Evolutionary conservation across 2,888 invertebrate genomes (phyloP), one percentile per base, ranked within the genome.

Genomic region (Drosophila birchii): DNA sequence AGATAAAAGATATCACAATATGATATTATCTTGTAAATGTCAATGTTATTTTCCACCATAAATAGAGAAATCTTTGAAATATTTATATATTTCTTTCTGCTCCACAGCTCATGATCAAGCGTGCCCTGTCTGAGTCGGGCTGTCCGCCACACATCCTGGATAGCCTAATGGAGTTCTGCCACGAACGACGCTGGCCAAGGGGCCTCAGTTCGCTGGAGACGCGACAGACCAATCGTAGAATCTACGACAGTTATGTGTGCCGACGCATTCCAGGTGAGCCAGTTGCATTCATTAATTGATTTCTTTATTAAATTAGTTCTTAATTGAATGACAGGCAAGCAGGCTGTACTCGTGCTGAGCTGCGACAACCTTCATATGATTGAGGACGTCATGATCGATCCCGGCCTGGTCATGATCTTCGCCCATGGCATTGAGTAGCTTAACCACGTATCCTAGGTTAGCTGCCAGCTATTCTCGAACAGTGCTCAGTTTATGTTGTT

Each of bases 361-460:
- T 98, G 98, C 92, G 98, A 99, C 93, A 99, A 99, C 92, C 94
- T 95, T 5, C 98, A 98, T 92, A 98, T 99, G 94, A 96, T 97
- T 66, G 98, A 98, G 78, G 98, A 98, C 88, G 97, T 99, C 95
- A 98, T 98, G 95, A 95, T 97, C 44, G 98, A 98, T 86, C 98
- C 98, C 0, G 99, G 98, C 2, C 94, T 99, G 78, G 98, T 99
- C 58, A 98, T 99, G 98, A 98, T 99, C 90, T 99, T 99, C 93
- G 99, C 99, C 72, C 98, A 99, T 93, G 99, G 98, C 75, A 98
- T 98, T 84, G 97, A 97, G 93, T 97, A 93, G 53, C 55, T 69
- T 38, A 55, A 58, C 77, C 70, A 86, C 70, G 78, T 61, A 45
- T 59, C 51, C 43, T 47, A 76, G 57, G 73, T 41, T 49, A 54